phyloP scores from a whole-genome alignment of 2,888 invertebrate genomes.

The Pammene aurita region DNA sequence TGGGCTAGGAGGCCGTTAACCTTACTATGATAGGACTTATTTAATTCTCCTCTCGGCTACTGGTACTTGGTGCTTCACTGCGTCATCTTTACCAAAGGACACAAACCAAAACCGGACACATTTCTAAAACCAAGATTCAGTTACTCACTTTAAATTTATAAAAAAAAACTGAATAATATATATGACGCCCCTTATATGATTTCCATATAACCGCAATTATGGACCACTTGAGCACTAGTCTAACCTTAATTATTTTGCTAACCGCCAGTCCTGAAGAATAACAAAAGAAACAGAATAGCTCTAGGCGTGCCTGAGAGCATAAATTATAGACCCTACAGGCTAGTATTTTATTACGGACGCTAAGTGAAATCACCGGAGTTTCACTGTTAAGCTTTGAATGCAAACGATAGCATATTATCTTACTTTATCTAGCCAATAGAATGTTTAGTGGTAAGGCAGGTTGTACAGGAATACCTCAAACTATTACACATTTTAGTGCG shows the following conservation, averaged over 20 bases:
- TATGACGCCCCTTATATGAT: conserved; percentile 9
- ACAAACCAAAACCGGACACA: too few relatives aligned
- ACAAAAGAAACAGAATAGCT: conserved; percentile 47
- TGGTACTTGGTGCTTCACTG: too few relatives aligned
- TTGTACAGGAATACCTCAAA: conserved; percentile 18
- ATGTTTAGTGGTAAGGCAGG: conserved; percentile 20
- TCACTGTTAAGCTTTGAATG: conserved; percentile 49
- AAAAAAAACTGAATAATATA: not conserved
- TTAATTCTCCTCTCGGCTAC: too few relatives aligned
- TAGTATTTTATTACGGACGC: conserved; percentile 55
- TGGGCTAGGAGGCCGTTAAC: too few relatives aligned
- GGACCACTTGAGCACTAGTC: conserved; percentile 13
- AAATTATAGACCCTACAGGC: conserved; percentile 54
- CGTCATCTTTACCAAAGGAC: too few relatives aligned
- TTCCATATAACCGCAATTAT: conserved; percentile 21
- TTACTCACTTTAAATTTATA: too few relatives aligned
- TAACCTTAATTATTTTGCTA: conserved; percentile 38
- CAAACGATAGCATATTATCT: conserved; percentile 47
- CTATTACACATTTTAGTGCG: conserved; percentile 10
- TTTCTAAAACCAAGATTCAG: too few relatives aligned
- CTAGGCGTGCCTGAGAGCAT: conserved; percentile 45
- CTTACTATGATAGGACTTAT: too few relatives aligned
- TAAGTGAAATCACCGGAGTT: conserved; percentile 50
- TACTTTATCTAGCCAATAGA: conserved; percentile 39
- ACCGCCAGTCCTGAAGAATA: conserved; percentile 30